Conservation (phyloP, 2,888 invertebrate genomes). For the Ophonus ardosiacus region DNA sequence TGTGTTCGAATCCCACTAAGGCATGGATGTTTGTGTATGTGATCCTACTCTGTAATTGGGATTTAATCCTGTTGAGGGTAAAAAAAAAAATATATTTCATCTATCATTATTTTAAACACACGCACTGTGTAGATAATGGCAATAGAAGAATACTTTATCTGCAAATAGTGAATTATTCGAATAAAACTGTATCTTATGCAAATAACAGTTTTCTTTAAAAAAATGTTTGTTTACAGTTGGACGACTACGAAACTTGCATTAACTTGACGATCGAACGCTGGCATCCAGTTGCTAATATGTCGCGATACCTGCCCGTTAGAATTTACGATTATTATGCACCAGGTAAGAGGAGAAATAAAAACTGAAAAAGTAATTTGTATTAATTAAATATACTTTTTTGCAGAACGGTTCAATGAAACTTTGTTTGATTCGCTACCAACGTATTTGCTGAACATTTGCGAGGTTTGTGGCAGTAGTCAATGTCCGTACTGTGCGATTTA, state of each 20-base stretch:
- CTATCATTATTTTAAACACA: no score
- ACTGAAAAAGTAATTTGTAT: not conserved
- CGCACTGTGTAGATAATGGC: no score
- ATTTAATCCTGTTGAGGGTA: no score
- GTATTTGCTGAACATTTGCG: slow-evolving; percentile 93
- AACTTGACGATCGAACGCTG: slow-evolving; percentile 96
- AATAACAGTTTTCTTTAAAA: no score
- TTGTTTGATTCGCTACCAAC: slow-evolving; percentile 93
- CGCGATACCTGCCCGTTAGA: slow-evolving; percentile 91
- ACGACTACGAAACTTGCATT: slow-evolving; percentile 90
- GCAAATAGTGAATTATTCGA: no score
- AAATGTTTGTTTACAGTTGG: slow-evolving; percentile 79
- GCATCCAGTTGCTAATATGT: slow-evolving; percentile 98
- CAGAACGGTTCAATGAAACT: slow-evolving; percentile 94
- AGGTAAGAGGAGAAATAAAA: slow-evolving; percentile 77
- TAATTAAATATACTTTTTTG: slow-evolving; percentile 68
- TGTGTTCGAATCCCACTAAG: no score
- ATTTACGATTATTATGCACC: slow-evolving; percentile 98
- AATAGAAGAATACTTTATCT: no score
- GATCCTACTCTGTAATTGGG: no score
- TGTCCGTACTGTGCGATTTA: slow-evolving; percentile 95
- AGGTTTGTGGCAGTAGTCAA: slow-evolving; percentile 95
- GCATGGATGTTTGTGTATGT: no score
- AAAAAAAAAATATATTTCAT: no score
- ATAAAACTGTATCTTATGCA: no score